Base-by-base conservation (phyloP, 2,888 invertebrate genomes). In the Stictocephala bisonia region DNA sequence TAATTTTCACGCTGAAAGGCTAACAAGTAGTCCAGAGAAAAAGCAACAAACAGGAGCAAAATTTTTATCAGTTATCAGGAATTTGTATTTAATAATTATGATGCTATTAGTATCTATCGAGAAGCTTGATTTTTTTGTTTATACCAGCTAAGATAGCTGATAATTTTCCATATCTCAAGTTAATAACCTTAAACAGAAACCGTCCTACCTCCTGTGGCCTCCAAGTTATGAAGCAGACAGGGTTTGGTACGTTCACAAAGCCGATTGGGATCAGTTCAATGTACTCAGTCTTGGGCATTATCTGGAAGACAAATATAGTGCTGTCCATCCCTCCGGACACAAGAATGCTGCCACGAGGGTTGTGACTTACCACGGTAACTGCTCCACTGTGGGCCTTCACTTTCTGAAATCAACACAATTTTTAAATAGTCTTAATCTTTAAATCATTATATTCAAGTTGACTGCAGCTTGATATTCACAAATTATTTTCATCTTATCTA, bases 191-290 rank as follows among this genome's bases (percentile, higher is more conserved):
- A n/a, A 31, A 31, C 11, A 11, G 35, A 31, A 9, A 31, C 11
- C 35, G 6, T 31, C n/a, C 13, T 4, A 20, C 4, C n/a, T 22
- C 18, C n/a, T 50, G 18, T 27, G 88, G 88, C 80, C 90, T 89
- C 93, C 93, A 94, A 11, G 88, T 87, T 80, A 93, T 86, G 79
- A 85, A 90, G 1, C 87, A 88, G 0, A 91, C 88, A 53, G 86
- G 84, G 51, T 89, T 90, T 0, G 88, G 87, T 0, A 91, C 86
- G 68, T 86, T 85, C 13, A 93, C 85, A 77, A 88, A 93, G 0
- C 93, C 93, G 44, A 93, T 86, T 18, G 91, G 90, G 6, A 85
- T 79, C 58, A 94, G 79, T 51, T 13, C 24, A 15, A 73, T 15
- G 31, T 74, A 69, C 9, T 66, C 13, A 83, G 84, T 56, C 11